Conservation (phyloP, 2,888 invertebrate genomes). For the Autographa gamma region DNA sequence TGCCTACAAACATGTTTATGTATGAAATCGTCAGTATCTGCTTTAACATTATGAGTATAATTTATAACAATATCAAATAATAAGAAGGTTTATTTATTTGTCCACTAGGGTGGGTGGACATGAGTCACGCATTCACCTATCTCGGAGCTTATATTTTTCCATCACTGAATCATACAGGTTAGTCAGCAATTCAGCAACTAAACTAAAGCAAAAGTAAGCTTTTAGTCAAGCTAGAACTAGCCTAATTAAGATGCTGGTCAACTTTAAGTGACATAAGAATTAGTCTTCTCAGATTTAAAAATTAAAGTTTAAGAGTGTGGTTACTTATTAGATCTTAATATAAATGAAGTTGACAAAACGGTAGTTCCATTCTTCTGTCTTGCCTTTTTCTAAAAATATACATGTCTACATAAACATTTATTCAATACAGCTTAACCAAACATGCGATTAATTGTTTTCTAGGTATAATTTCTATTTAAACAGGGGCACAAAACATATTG, state of each 20-base stretch:
- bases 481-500: too few relatives aligned
- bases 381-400: too few relatives aligned
- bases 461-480: too few relatives aligned
- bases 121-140: background rate
- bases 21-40: background rate
- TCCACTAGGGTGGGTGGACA: background rate
- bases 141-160: background rate
- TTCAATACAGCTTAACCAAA: too few relatives aligned
- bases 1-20: background rate
- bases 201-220: background rate
- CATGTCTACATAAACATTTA: too few relatives aligned
- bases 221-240: background rate
- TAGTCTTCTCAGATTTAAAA: background rate
- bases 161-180: too few relatives aligned
- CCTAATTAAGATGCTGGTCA: background rate
- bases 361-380: background rate
- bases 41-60: background rate
- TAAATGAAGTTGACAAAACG: background rate
- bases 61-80: background rate
- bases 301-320: background rate
- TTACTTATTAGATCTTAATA: background rate
- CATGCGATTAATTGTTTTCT: too few relatives aligned
- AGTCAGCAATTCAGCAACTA: too few relatives aligned
- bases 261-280: background rate
- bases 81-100: background rate